Evolutionary conservation across 2,888 invertebrate genomes (phyloP).

Genomic region (Acrobasis repandana): DNA sequence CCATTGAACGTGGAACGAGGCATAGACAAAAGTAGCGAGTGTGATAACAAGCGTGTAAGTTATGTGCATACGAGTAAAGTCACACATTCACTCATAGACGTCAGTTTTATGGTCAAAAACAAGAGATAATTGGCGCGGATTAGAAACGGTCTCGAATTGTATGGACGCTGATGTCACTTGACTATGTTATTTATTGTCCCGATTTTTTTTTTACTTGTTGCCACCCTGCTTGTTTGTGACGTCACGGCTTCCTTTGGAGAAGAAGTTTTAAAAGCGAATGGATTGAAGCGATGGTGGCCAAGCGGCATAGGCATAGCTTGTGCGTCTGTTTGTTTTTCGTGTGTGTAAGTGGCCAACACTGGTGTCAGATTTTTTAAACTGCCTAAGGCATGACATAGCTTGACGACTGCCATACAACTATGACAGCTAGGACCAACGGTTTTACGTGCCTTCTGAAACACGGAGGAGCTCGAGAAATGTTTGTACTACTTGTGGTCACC

Average conservation of each 20-base stretch:
- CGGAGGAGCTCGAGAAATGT: too few species aligned
- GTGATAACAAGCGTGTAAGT: conserved; percentile 58
- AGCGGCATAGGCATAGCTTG: neutral
- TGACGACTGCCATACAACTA: too few species aligned
- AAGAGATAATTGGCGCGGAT: conserved; percentile 63
- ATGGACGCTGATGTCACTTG: conserved; percentile 35
- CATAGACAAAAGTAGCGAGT: conserved; percentile 40
- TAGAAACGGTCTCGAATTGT: conserved; percentile 50
- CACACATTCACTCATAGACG: conserved; percentile 26
- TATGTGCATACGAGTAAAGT: conserved; percentile 59
- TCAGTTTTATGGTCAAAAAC: conserved; percentile 54
- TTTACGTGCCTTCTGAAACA: too few species aligned
- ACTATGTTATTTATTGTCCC: conserved; percentile 22
- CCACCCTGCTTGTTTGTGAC: conserved; percentile 15
- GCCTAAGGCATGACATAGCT: too few species aligned
- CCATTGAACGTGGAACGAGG: conserved; percentile 33
- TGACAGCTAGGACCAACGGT: too few species aligned
- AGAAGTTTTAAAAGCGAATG: neutral
- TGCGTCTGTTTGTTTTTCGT: too few species aligned
- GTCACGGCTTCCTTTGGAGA: neutral
- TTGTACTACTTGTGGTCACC: too few species aligned
- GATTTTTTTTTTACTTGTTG: conserved; percentile 19
- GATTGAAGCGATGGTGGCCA: neutral
- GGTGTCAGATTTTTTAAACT: too few species aligned
- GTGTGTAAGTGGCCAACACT: too few species aligned